Percentiles rank a stretch among this genome's conserved stretches.
Conservation (phyloP, 2,113 vertebrate genomes). For the Bubo blakistoni region DNA sequence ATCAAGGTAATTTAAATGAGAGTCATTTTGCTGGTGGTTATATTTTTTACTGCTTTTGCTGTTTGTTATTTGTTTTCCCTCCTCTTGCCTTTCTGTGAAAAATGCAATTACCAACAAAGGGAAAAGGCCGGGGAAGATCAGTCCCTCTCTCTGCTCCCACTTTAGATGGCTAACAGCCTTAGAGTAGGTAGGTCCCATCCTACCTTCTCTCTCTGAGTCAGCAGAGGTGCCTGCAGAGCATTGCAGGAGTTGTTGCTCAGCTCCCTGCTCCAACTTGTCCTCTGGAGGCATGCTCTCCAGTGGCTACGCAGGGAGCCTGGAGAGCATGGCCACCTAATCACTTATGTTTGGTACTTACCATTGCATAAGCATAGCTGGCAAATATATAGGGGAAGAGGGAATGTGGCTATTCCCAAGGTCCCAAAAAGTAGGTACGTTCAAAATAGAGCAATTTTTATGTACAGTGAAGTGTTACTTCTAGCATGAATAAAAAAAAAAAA, state of each 20-base stretch:
- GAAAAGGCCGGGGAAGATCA: not conserved
- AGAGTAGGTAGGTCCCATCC: not conserved
- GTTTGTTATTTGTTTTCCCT: not conserved
- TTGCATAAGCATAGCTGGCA: not conserved
- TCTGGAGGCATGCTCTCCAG: not conserved
- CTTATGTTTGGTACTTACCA: not conserved
- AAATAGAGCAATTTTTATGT: not conserved
- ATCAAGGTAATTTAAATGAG: not conserved
- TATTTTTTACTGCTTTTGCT: not conserved
- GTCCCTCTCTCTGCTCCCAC: not conserved
- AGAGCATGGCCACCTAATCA: not conserved
- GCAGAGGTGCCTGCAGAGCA: not conserved
- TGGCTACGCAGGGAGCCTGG: not conserved
- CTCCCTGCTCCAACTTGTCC: not conserved
- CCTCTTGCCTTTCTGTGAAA: not conserved
- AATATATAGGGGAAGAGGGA: not conserved
- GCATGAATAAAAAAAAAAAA: not conserved
- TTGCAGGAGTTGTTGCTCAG: not conserved
- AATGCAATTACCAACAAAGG: not conserved
- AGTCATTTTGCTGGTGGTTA: not conserved
- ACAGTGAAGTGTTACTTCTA: not conserved
- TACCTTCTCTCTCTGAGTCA: not conserved
- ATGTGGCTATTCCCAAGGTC: not conserved
- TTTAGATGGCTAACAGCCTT: not conserved
- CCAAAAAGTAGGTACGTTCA: not conserved